Evolutionary conservation across 2,888 invertebrate genomes (phyloP), one percentile per base, ranked within the genome.

Genomic region (Pelosia muscerda): DNA sequence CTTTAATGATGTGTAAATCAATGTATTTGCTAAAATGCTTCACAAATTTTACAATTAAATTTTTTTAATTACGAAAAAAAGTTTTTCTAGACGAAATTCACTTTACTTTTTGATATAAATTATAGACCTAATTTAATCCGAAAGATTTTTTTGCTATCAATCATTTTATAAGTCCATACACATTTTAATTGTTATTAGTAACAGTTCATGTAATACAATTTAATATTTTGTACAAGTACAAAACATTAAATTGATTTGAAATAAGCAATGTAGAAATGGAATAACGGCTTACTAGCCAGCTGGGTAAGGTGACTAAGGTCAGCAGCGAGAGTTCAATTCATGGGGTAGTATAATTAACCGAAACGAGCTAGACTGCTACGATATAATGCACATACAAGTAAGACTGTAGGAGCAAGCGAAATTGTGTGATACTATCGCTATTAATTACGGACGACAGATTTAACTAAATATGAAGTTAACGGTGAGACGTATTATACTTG

Each of bases 381-480:
- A 28, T 58, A 31, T 11, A 38, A n/a, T 38, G 31, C 13, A 22
- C 58, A 31, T 34, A 58, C 22, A n/a, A n/a, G 31, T 22, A 58
- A 58, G 19, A n/a, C 31, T n/a, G 34, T 23, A 59, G 34, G 15
- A 31, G 58, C 34, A 22, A 59, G 34, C 11, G 10, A 31, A 26
- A 57, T 28, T n/a, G 28, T 31, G 28, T 57, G 25, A 60, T 42
- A 5, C 10, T 60, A 60, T 60, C 19, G 1, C 25, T 60, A 60
- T 25, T 15, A 10, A 25, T 8, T 60, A 26, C 42, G 9, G 11
- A n/a, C 4, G 42, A 42, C 57, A 57, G 26, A 1, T 28, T 10
- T 55, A 25, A 49, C 19, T 49, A n/a, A 49, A n/a, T 19, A 49
- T 19, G 9, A 49, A n/a, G n/a, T 49, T 19, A 49, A 55, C 54